Conservation (phyloP, 2,113 vertebrate genomes). For the Chiloscyllium plagiosum region DNA sequence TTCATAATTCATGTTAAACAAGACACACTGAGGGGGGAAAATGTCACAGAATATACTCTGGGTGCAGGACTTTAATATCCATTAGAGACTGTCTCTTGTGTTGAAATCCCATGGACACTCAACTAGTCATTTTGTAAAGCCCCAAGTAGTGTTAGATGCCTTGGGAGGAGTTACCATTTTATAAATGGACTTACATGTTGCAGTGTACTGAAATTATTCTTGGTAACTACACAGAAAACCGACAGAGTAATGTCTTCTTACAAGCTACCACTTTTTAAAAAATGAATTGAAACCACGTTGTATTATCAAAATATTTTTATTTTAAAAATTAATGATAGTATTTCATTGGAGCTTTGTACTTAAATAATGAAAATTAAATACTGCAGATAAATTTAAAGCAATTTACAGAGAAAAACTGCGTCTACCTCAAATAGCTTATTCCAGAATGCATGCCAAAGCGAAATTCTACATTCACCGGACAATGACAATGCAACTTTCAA, state of each 20-base stretch:
- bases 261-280: not conserved
- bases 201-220: not conserved
- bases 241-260: not conserved
- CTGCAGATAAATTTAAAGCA: conserved; percentile 26
- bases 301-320: not conserved
- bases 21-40: too few relatives aligned
- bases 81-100: not conserved
- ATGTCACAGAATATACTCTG: too few relatives aligned
- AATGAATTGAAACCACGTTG: not conserved
- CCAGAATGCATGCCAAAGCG: conserved; percentile 33
- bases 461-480: not conserved
- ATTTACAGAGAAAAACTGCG: conserved; percentile 13
- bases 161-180: too few relatives aligned
- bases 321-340: not conserved
- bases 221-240: not conserved
- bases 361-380: conserved; percentile 37
- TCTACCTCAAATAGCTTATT: conserved; percentile 28
- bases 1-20: too few relatives aligned
- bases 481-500: not conserved
- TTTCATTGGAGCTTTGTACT: conserved; percentile 3
- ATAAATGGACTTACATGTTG: not conserved
- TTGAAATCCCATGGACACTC: not conserved
- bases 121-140: not conserved
- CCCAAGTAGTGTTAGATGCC: not conserved
- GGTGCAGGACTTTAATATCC: too few relatives aligned